A percentile compares a stretch with the other conserved stretches of the same genome.
Conservation (phyloP, 2,113 vertebrate species). For the rat (Rattus norvegicus) region DNA sequence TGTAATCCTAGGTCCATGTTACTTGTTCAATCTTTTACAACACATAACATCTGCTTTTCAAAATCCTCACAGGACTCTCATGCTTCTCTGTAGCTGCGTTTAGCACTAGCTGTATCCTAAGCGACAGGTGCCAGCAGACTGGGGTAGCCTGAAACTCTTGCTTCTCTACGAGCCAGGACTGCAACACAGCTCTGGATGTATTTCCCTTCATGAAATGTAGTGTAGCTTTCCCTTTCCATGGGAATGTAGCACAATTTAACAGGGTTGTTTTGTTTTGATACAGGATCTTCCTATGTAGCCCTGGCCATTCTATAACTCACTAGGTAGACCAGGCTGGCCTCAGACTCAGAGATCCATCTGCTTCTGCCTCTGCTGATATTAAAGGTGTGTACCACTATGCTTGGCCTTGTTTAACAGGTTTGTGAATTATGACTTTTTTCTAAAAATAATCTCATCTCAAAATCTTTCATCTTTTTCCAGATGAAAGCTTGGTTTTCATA, state of each 20-base stretch:
- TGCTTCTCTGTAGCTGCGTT: background rate
- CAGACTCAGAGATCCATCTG: background rate
- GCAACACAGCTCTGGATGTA: background rate
- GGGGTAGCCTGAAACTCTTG: background rate
- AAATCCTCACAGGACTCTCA: background rate
- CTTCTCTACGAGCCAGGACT: background rate
- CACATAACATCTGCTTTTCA: background rate
- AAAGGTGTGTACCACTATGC: background rate
- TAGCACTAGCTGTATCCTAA: no score
- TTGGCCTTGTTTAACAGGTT: background rate
- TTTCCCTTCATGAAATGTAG: no score
- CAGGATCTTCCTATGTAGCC: background rate
- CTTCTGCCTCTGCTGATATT: background rate
- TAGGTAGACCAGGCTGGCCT: background rate
- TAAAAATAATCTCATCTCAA: background rate
- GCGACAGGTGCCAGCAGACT: no score
- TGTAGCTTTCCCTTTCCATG: background rate
- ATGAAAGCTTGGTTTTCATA: conserved; percentile 15
- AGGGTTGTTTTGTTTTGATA: background rate
- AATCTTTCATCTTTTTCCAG: background rate
- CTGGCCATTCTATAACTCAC: background rate
- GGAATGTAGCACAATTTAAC: background rate
- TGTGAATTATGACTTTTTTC: background rate
- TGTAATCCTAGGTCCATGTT: no score
- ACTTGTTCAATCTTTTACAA: no score